Percentiles rank a stretch among this genome's conserved stretches.
Conservation (phyloP, 2,113 vertebrate genomes). For the Paradisaea rubra region DNA sequence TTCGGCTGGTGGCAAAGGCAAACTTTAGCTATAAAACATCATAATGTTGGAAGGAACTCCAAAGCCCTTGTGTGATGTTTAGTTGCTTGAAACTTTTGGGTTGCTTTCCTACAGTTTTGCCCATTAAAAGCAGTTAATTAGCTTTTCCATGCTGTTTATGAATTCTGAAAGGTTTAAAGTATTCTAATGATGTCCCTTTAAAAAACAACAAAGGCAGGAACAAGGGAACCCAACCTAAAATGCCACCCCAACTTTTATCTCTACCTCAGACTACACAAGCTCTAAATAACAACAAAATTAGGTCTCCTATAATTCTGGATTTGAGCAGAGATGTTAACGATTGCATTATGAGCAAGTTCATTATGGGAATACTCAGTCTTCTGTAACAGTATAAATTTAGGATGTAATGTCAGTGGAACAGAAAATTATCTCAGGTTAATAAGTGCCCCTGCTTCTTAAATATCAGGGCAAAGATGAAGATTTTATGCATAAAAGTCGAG, state of each 20-base stretch:
- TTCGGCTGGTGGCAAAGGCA: neutral
- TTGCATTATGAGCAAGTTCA: neutral
- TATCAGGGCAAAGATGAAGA: neutral
- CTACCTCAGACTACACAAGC: neutral
- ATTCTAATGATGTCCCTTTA: neutral
- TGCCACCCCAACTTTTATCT: neutral
- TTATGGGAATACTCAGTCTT: neutral
- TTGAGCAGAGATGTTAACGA: neutral
- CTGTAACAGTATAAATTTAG: neutral
- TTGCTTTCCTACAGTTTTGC: neutral
- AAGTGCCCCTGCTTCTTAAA: neutral
- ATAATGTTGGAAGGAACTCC: neutral
- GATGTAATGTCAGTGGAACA: neutral
- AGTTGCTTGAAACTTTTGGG: neutral
- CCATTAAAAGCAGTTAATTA: neutral
- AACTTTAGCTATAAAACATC: neutral
- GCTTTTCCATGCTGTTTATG: neutral
- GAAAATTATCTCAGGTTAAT: neutral
- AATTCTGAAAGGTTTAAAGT: neutral
- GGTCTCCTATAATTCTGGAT: neutral
- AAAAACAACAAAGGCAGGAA: neutral
- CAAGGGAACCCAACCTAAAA: fast-evolving
- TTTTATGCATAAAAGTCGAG: neutral
- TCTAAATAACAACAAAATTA: neutral
- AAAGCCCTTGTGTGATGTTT: neutral